Conservation (phyloP, 2,113 vertebrate genomes). For the Menura novaehollandiae region DNA sequence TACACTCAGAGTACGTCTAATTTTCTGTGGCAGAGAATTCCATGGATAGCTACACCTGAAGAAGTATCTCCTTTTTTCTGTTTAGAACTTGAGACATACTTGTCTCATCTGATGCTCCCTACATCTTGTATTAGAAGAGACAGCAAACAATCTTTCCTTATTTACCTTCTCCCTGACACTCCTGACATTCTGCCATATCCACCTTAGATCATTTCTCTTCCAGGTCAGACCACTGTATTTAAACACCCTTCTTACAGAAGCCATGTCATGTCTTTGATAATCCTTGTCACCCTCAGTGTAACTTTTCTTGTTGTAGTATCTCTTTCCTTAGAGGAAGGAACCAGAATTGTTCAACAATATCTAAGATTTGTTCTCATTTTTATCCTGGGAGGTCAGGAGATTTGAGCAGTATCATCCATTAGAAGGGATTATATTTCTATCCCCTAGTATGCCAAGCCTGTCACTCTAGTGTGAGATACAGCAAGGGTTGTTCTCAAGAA, state of each 20-base stretch:
- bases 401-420: neutral
- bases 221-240: neutral
- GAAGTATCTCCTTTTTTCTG: neutral
- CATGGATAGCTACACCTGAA: neutral
- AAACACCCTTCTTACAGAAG: neutral
- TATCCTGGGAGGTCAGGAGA: neutral
- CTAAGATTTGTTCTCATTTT: slow-evolving; percentile 5
- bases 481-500: neutral
- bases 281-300: neutral
- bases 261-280: neutral
- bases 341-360: neutral
- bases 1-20: neutral
- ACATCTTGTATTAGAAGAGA: neutral
- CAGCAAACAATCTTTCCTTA: neutral
- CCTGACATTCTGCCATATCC: neutral
- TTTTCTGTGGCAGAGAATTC: neutral
- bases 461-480: neutral
- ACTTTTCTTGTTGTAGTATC: neutral
- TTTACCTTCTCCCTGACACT: slow-evolving; percentile 2
- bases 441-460: neutral
- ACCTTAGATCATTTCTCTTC: neutral
- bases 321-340: neutral
- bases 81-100: neutral
- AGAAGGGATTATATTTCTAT: slow-evolving; percentile 16
- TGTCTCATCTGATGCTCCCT: neutral